These are phyloP conservation scores for Leiothrix lutea DNA, from an alignment of 2,113 vertebrate species.

Conservation along the genomic window DNA sequence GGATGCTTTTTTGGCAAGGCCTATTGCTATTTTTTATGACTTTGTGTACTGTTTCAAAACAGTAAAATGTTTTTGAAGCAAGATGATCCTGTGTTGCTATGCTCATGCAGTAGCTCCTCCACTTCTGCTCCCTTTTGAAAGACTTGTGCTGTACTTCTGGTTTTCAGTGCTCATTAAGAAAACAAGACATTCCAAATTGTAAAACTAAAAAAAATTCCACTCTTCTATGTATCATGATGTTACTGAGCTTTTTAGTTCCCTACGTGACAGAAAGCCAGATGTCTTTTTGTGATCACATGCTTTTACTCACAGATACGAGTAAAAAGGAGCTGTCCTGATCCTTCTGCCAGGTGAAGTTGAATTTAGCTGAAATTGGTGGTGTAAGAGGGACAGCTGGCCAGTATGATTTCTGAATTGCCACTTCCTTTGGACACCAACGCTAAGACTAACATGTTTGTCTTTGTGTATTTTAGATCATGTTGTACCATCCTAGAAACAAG, in stretches of 20 bases:
- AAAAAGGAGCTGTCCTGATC: not conserved
- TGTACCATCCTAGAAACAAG: not conserved
- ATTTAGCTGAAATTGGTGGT: not conserved
- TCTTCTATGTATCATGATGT: not conserved
- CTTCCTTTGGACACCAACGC: not conserved
- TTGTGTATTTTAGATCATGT: not conserved
- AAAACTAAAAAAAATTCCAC: not conserved
- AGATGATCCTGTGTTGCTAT: slow-evolving; percentile 44
- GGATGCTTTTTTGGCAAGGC: slow-evolving; percentile 51
- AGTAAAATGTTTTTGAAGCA: slow-evolving; percentile 63
- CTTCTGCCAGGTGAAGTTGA: not conserved
- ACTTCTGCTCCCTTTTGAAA: slow-evolving; percentile 13
- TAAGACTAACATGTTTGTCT: not conserved
- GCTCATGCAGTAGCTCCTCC: slow-evolving; percentile 30
- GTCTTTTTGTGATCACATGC: not conserved
- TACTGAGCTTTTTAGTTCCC: not conserved
- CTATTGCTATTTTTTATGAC: slow-evolving; percentile 66
- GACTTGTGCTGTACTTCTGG: not conserved
- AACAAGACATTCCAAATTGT: not conserved
- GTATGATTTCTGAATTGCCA: not conserved
- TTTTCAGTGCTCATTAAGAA: slow-evolving; percentile 20
- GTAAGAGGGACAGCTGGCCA: not conserved
- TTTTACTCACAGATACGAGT: not conserved
- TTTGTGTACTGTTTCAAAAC: slow-evolving; percentile 68
- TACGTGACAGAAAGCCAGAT: not conserved